Conservation (phyloP, 2,888 invertebrate species). For the Drosophila anomalata region DNA sequence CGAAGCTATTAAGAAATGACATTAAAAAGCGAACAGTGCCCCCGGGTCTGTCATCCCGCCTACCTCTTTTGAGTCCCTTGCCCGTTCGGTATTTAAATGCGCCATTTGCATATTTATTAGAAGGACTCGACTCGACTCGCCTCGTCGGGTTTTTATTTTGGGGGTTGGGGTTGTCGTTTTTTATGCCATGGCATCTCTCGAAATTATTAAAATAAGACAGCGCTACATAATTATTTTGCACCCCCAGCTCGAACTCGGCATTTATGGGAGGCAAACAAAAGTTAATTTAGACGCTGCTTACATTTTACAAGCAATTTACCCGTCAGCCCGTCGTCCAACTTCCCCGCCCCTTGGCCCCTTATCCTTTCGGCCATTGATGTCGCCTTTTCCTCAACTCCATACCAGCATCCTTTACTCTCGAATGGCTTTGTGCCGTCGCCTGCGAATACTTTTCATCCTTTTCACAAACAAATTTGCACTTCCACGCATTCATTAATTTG, state of each 20-base stretch:
- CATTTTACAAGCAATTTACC: constrained; percentile 81
- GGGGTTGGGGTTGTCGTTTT: neutral
- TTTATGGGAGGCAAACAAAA: constrained; percentile 79
- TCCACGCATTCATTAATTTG: constrained; percentile 70
- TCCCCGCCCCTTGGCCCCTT: constrained; percentile 11
- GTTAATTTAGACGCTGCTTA: constrained; percentile 80
- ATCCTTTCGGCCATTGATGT: constrained; percentile 42
- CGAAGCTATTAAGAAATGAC: constrained; percentile 77
- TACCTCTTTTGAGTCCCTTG: constrained; percentile 19
- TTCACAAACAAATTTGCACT: constrained; percentile 71
- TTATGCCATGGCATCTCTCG: constrained; percentile 34
- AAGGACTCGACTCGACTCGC: constrained; percentile 42
- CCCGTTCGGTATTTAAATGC: constrained; percentile 66
- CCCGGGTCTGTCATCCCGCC: constrained; percentile 3
- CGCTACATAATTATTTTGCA: constrained; percentile 74
- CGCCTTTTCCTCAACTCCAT: constrained; percentile 30
- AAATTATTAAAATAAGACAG: constrained; percentile 80
- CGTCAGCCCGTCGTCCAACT: constrained; percentile 10
- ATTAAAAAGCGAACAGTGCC: constrained; percentile 62
- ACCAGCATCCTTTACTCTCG: constrained; percentile 11
- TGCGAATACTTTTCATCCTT: constrained; percentile 52
- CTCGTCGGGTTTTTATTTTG: constrained; percentile 10
- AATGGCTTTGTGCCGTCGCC: constrained; percentile 29
- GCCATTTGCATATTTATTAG: constrained; percentile 80
- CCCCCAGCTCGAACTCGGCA: constrained; percentile 28